phyloP scores from a whole-genome alignment of 2,888 invertebrate genomes.

The Hirtodrosophila cameraria region DNA sequence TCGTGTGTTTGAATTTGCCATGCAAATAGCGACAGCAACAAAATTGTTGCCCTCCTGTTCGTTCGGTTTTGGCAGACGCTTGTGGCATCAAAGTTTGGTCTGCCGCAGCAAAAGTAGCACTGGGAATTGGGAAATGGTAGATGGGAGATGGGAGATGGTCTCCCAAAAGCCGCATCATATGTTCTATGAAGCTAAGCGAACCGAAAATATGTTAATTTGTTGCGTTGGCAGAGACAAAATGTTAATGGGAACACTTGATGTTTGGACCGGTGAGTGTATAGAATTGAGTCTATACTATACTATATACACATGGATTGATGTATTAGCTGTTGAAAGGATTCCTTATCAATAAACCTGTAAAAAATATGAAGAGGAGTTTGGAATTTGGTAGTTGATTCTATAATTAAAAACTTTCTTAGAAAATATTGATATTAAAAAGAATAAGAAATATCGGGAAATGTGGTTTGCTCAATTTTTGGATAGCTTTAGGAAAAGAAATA shows the following conservation, averaged over 20 bases:
- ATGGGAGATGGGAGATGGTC: conserved; percentile 16
- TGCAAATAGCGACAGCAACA: conserved; percentile 69
- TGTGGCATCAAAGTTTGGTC: conserved; percentile 41
- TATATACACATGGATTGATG: conserved; percentile 16
- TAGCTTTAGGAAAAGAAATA: too few relatives aligned
- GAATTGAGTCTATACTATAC: too few relatives aligned
- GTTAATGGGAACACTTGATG: conserved; percentile 40
- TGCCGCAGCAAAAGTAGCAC: conserved; percentile 27
- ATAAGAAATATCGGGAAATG: too few relatives aligned
- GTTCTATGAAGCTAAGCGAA: conserved; percentile 34
- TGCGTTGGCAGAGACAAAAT: conserved; percentile 42
- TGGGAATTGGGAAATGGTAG: conserved; percentile 34
- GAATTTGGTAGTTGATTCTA: too few relatives aligned
- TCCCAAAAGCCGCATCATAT: conserved; percentile 39
- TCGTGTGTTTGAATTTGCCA: conserved; percentile 73
- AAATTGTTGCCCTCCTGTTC: conserved; percentile 33
- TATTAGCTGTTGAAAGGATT: conserved; percentile 13
- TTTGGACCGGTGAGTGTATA: background rate
- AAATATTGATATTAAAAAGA: too few relatives aligned
- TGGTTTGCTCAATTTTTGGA: too few relatives aligned
- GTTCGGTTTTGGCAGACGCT: conserved; percentile 21
- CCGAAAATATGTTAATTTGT: conserved; percentile 59
- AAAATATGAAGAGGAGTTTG: too few relatives aligned
- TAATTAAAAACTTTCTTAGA: too few relatives aligned
- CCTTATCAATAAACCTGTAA: too few relatives aligned